Evolutionary conservation across 2,888 invertebrate species (phyloP), one percentile per base, ranked within the genome.

Genomic region (Lissocephala sabroskyi): DNA sequence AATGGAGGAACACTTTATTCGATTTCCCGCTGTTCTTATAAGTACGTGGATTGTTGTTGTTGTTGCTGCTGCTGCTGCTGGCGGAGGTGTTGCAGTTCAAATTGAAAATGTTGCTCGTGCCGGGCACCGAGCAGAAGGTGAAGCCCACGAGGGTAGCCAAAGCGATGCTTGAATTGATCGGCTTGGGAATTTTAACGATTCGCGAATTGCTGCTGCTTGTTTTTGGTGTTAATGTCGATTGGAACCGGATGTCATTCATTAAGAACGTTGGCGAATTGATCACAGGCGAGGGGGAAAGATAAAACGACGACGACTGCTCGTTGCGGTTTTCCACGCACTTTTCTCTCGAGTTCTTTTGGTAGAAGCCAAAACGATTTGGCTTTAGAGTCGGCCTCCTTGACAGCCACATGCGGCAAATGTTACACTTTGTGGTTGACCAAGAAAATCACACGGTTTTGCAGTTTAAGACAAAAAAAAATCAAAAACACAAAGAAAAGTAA

Each of bases 331-430:
- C 10, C 3, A 5, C 10, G 37, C 37, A 17, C 11, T 13, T 18
- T 11, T 39, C 7, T 11, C n/a, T 41, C 44, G 47, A 49, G 49
- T 37, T 53, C 37, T 54, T 54, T 39, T 58, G 51, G 41, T 50
- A 37, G 61, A 61, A 67, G 70, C 67, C 49, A 41, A 41, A 51
- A 43, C 56, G 49, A 45, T 53, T 61, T 53, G 36, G 18, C 59
- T 35, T 35, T 10, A 35, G 13, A 10, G 13, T 13, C 16, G 35
- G 56, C 42, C 56, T 52, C 66, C 70, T 71, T 76, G 65, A 66
- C 75, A 82, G 79, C 76, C 74, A 82, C 83, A 83, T 83, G 82
- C 83, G 83, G 83, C 80, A 80, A 65, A n/a, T n/a, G n/a, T n/a
- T n/a, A n/a, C n/a, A n/a, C n/a, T 53, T 65, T 61, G 48, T 45